These are phyloP conservation scores for Bufo gargarizans DNA, from an alignment of 2,113 vertebrate genomes.

Conservation along the genomic window DNA sequence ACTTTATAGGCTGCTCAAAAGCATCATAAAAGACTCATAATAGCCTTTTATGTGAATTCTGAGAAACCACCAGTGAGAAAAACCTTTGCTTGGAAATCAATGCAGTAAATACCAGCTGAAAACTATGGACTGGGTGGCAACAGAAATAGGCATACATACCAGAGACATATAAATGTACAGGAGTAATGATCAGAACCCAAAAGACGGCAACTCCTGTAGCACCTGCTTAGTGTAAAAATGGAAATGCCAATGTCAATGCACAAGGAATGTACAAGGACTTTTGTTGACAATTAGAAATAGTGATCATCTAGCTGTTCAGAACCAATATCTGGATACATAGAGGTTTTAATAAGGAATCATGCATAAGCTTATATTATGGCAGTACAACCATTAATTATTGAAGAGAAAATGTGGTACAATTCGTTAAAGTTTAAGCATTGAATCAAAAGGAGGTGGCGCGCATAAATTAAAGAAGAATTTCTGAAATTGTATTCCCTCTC, in stretches of 20 bases:
- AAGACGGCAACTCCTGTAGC: background rate
- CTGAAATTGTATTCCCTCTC: no score
- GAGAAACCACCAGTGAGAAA: background rate
- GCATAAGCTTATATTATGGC: no score
- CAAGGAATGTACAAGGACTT: background rate
- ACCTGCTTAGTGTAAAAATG: background rate
- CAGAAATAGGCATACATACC: background rate
- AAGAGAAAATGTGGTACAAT: no score
- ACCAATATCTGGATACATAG: background rate
- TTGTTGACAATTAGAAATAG: background rate
- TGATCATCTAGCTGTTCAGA: background rate
- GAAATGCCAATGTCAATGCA: background rate
- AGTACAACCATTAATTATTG: no score
- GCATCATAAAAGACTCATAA: constrained; percentile 14
- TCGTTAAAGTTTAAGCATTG: no score
- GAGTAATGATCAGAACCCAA: background rate
- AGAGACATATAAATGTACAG: background rate
- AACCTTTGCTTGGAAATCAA: background rate
- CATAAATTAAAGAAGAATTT: no score
- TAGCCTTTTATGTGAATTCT: background rate
- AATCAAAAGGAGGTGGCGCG: no score
- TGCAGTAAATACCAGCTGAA: background rate
- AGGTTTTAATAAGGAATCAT: background rate
- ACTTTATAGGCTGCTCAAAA: background rate
- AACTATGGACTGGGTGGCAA: background rate